A percentile compares a stretch with the other conserved stretches of the same genome.
Conservation (phyloP, 2,113 vertebrate species). For the Heterotis niloticus region DNA sequence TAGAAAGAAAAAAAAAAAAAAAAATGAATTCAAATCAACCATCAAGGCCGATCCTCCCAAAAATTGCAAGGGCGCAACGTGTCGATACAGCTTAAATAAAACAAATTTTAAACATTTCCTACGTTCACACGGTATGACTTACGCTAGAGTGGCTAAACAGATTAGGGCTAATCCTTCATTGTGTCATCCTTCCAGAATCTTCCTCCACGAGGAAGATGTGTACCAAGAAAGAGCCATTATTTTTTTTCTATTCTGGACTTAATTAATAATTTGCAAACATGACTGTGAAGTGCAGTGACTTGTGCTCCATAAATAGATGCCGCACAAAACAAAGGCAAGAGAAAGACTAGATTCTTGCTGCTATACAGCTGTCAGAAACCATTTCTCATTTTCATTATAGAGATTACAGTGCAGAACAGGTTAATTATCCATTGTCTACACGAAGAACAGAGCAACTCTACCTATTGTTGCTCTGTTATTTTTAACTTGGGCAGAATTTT, state of each 20-base stretch:
- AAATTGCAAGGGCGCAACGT: no score
- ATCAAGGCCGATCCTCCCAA: no score
- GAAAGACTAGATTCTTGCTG: background rate
- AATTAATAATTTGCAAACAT: constrained; percentile 11
- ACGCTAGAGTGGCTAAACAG: background rate
- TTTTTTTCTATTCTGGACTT: constrained; percentile 4
- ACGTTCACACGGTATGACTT: background rate
- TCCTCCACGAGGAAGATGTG: background rate
- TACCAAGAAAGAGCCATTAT: background rate
- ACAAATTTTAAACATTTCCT: no score
- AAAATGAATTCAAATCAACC: no score
- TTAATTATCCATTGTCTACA: constrained; percentile 10
- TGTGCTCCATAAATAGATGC: background rate
- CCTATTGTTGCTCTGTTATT: background rate
- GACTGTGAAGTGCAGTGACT: background rate
- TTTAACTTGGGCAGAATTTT: constrained; percentile 6
- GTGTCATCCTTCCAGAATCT: background rate
- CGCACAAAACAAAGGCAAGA: background rate
- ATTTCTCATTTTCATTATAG: constrained; percentile 1
- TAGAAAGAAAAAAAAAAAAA: no score
- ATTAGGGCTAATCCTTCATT: constrained; percentile 11
- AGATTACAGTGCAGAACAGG: constrained; percentile 5
- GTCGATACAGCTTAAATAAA: no score
- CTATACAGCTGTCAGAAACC: background rate
- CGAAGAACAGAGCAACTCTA: background rate